Conservation (phyloP, 1,140 invertebrate species). For the Zeugodacus cucurbitae region DNA sequence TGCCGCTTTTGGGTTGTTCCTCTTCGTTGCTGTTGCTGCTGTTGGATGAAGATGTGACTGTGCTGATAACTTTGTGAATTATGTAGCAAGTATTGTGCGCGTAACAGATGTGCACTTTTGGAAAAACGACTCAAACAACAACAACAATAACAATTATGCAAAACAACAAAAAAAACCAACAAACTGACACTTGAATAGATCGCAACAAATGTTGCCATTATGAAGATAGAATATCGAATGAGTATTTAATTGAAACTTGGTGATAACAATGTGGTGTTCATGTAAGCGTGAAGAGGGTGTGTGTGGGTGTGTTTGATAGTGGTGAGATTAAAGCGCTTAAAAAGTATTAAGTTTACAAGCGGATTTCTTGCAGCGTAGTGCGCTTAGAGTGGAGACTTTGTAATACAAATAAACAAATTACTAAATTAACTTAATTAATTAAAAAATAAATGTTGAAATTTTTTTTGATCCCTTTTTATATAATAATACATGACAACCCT, state of each 20-base stretch:
- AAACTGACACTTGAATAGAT: background rate
- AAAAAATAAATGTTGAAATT: background rate
- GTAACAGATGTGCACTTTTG: slow-evolving; percentile 30
- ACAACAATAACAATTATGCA: background rate
- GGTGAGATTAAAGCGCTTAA: background rate
- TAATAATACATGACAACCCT: too few relatives aligned
- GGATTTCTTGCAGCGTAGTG: background rate
- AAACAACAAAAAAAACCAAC: too few relatives aligned
- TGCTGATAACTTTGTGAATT: slow-evolving; percentile 38
- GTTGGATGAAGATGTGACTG: slow-evolving; percentile 25
- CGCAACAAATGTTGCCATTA: slow-evolving; percentile 26
- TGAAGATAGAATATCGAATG: slow-evolving; percentile 30
- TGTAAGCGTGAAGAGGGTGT: background rate
- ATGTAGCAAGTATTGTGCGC: background rate
- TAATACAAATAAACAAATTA: background rate
- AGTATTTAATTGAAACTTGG: slow-evolving; percentile 26
- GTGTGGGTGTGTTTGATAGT: background rate
- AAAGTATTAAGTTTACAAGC: background rate
- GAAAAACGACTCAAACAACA: background rate
- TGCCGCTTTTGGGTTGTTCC: background rate
- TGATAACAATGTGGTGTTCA: background rate
- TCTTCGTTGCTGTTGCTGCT: background rate
- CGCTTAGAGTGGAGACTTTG: background rate
- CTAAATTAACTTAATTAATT: background rate
- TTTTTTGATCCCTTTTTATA: too few relatives aligned